Base-by-base conservation (phyloP, 2,113 vertebrate species). In the Herpetotheres cachinnans region DNA sequence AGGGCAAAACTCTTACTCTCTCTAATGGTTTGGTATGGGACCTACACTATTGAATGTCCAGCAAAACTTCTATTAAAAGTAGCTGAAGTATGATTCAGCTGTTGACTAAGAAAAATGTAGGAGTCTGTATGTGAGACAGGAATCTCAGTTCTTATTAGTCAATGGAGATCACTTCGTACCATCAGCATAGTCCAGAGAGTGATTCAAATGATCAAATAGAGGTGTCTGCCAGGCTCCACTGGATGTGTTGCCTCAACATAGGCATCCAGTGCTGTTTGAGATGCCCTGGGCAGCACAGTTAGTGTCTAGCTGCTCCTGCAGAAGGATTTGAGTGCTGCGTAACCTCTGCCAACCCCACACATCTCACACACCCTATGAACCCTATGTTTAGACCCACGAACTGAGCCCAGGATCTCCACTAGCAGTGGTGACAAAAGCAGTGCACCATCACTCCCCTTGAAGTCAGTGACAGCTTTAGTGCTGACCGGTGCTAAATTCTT, bases 281-380 rank as follows among this genome's bases (percentile, higher is more conserved):
- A 42, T 29, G 24, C 16, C 22, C 72, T 56, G 72, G 24, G 15
- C 19, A 59, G 10, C 38, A 26, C 69, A 32, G n/a, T 36, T 15
- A 42, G 40, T 16, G 27, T 65, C 38, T 58, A 34, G 18, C 14
- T 18, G 66, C 24, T 73, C 47, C 38, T 83, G 34, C 49, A 74
- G 38, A 63, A 74, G 44, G 18, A 49, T 16, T 29, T 65, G 56
- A 59, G 50, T 34, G 30, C 56, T 54, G 30, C 16, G 10, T 32
- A 65, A 30, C 24, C 11, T 70, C 56, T 61, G 38, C n/a, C 40
- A 49, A 20, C 44, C 10, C 10, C 74, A n/a, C 38, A 38, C 22
- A 22, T 13, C 21, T 47, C 34, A 34, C 26, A 19, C 0, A 0
- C 40, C 14, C 56, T 16, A 2, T 13, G 13, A 59, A 34, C 13